Conservation (phyloP, 1,140 invertebrate genomes). For the Phenacoccus solenopsis region DNA sequence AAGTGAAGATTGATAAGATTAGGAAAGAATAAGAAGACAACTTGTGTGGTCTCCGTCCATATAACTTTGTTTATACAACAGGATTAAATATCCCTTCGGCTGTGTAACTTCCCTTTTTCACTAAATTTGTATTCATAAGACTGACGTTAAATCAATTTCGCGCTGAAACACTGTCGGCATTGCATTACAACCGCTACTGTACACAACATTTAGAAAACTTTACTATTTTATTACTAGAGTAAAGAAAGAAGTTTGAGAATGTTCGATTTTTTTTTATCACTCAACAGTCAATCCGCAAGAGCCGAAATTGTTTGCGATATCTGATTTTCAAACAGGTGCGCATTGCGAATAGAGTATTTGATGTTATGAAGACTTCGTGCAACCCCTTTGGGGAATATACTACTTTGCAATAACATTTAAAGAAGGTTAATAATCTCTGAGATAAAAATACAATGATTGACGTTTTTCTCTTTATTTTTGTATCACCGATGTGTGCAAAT, state of each 20-base stretch:
- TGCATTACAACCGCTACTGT: neutral
- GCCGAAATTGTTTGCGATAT: no score
- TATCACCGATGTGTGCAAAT: no score
- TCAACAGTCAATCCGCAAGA: no score
- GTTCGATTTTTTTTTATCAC: no score
- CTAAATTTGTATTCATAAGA: slow-evolving; percentile 14
- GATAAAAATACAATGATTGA: no score
- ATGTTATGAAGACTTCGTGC: no score
- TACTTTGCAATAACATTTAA: no score
- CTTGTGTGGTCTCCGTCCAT: slow-evolving; percentile 13
- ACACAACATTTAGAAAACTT: neutral
- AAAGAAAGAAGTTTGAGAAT: neutral
- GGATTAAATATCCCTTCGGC: slow-evolving; percentile 17
- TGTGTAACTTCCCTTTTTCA: slow-evolving; percentile 14
- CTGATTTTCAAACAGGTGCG: no score
- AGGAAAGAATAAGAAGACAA: slow-evolving; percentile 10
- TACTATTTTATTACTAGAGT: neutral
- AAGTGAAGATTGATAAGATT: slow-evolving; percentile 18
- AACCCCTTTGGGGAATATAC: no score
- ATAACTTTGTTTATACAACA: slow-evolving; percentile 14
- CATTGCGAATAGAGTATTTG: no score
- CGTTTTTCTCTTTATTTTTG: no score
- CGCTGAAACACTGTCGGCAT: slow-evolving; percentile 8
- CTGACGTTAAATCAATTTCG: slow-evolving; percentile 11
- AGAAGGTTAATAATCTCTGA: no score